These are phyloP conservation scores for Falco columbarius DNA, from an alignment of 2,797 vertebrate genomes.

Conservation along the genomic window DNA sequence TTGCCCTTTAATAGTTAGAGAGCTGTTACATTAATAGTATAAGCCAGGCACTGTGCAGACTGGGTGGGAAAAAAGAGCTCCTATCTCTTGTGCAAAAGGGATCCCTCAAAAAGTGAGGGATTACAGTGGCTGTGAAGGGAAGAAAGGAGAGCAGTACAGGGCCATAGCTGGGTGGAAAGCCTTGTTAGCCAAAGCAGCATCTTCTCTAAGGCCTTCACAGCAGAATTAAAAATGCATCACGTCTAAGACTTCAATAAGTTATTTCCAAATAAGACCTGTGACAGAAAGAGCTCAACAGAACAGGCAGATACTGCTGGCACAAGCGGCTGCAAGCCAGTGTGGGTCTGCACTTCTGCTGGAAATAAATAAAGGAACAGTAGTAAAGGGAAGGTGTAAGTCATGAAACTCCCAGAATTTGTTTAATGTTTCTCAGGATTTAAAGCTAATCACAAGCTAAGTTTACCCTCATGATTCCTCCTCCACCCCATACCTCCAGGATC, in stretches of 20 bases:
- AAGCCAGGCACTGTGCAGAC: background rate
- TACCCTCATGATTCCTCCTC: conserved; percentile 4
- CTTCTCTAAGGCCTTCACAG: background rate
- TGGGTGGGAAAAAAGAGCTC: background rate
- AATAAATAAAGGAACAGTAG: background rate
- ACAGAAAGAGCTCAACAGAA: background rate
- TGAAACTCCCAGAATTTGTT: background rate
- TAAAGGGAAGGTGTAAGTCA: background rate
- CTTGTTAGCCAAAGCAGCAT: background rate
- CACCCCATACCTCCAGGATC: conserved; percentile 17
- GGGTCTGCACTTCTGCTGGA: background rate
- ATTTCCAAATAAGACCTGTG: background rate
- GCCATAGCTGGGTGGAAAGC: background rate
- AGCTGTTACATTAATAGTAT: background rate
- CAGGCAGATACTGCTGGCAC: background rate
- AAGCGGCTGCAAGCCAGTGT: background rate
- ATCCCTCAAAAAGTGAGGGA: background rate
- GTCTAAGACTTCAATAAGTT: background rate
- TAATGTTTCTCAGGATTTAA: background rate
- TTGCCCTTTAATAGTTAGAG: background rate
- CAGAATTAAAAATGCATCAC: background rate
- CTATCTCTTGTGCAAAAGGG: background rate
- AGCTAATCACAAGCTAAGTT: conserved; percentile 38
- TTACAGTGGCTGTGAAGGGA: background rate
- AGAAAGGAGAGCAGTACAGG: accelerated